Evolutionary conservation across 2,888 invertebrate species (phyloP), one percentile per base, ranked within the genome.

Genomic region (Suillia variegata): DNA sequence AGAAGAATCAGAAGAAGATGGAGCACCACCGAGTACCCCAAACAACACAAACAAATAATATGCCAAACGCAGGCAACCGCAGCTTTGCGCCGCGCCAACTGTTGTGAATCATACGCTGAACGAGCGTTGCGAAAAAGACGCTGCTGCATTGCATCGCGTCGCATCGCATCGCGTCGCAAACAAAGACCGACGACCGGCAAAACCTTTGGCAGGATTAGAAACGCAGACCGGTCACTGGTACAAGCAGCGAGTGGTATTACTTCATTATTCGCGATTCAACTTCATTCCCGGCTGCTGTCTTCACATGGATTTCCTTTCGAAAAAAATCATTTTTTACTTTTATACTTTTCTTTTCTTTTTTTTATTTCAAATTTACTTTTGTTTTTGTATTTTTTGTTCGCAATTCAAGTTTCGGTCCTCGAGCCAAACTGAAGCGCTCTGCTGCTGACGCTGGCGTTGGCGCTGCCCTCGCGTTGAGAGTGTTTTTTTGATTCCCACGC

Each of bases 401-500:
- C 45, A 3, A 13, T 45, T 3, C 45, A 4, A 45, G 45, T 20
- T 45, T 20, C 13, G 38, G 6, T 45, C 5, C 45, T 20, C 18
- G 18, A 45, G 45, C 45, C 18, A 45, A 17, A n/a, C n/a, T n/a
- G n/a, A n/a, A n/a, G n/a, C n/a, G n/a, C n/a, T n/a, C n/a, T n/a
- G n/a, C n/a, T n/a, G n/a, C n/a, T n/a, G n/a, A n/a, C n/a, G n/a
- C n/a, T n/a, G n/a, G n/a, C n/a, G n/a, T n/a, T n/a, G n/a, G 4
- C 20, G 17, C 38, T 58, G 53, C 56, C 54, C 60, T 61, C 56
- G 18, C 45, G 60, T 42, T 24, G 42, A 42, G 49, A 31, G 54
- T 56, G 8, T 18, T 45, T 45, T 31, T 56, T 50, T 54, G 50
- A 58, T 62, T 62, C 62, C 62, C 62, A 62, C 62, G 62, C 62